phyloP scores from a whole-genome alignment of 1,140 invertebrate genomes.

The Bombus pyrosoma region DNA sequence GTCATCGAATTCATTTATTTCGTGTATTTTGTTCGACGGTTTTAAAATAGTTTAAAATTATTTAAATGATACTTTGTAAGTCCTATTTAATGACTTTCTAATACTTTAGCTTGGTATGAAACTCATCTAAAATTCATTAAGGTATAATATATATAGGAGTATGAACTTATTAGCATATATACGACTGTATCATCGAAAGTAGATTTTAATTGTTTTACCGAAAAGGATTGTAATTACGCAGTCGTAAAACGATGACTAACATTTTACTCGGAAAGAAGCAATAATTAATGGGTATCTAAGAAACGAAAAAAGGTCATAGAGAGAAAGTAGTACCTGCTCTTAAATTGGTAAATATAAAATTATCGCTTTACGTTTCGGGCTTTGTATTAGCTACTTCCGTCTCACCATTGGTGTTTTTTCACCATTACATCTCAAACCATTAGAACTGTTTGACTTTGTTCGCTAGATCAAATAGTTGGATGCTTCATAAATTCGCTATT shows the following conservation, averaged over 20 bases:
- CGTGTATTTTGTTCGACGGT: background rate
- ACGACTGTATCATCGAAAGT: background rate
- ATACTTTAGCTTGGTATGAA: background rate
- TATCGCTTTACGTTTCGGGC: background rate
- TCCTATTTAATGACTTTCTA: background rate
- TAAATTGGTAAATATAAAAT: background rate
- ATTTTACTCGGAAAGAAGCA: background rate
- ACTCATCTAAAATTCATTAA: constrained; percentile 1
- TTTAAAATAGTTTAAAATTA: background rate
- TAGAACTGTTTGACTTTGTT: background rate
- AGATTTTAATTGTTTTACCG: background rate
- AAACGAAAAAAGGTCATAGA: no score
- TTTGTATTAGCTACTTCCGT: background rate
- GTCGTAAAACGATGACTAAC: background rate
- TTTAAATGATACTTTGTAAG: background rate
- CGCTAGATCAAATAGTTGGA: background rate
- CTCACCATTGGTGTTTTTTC: background rate
- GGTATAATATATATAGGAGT: background rate
- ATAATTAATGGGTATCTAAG: background rate
- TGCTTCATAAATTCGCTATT: constrained; percentile 8
- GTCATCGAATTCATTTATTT: background rate
- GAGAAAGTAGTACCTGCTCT: background rate
- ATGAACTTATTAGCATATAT: background rate
- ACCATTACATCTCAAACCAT: background rate
- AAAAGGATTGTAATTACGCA: background rate